phyloP scores from a whole-genome alignment of 2,888 invertebrate genomes.

The Apantesis nais region DNA sequence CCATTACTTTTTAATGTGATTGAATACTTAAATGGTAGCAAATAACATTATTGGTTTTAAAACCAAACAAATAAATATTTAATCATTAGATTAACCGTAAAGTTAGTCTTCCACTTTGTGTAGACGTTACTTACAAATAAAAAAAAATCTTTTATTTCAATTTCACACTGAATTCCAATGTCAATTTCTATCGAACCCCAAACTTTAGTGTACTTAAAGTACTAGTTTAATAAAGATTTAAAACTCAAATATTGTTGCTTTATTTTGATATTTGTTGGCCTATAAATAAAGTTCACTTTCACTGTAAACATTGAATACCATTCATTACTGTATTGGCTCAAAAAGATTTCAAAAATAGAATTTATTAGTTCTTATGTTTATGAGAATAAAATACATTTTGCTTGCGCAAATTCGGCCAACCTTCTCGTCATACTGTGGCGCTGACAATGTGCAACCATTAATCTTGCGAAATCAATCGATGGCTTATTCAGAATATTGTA shows the following conservation, averaged over 20 bases:
- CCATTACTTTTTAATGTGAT: slow-evolving; percentile 57
- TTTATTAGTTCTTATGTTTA: slow-evolving; percentile 67
- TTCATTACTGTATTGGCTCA: slow-evolving; percentile 71
- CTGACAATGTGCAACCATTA: slow-evolving; percentile 85
- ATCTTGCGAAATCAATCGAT: slow-evolving; percentile 86
- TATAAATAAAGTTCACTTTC: slow-evolving; percentile 44
- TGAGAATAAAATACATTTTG: slow-evolving; percentile 70
- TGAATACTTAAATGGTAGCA: slow-evolving; percentile 56
- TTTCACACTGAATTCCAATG: slow-evolving; percentile 82
- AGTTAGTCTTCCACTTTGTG: slow-evolving; percentile 57
- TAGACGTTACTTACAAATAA: slow-evolving; percentile 55
- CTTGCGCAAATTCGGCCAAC: slow-evolving; percentile 65
- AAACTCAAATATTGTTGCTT: slow-evolving; percentile 12
- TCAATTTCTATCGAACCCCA: slow-evolving; percentile 73
- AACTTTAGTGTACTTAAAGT: slow-evolving; percentile 31
- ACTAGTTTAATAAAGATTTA: slow-evolving; percentile 45
- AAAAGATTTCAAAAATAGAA: slow-evolving; percentile 70
- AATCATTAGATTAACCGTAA: slow-evolving; percentile 67
- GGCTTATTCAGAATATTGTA: slow-evolving; percentile 85
- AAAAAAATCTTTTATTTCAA: slow-evolving; percentile 75
- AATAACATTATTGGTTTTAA: slow-evolving; percentile 65
- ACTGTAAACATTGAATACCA: slow-evolving; percentile 62
- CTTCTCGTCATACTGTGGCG: slow-evolving; percentile 78
- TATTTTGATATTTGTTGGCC: slow-evolving; percentile 36
- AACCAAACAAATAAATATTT: slow-evolving; percentile 76